Evolutionary conservation across 1,140 invertebrate genomes (phyloP), one percentile per base, ranked within the genome.

Genomic region (Drosophila ohnishii): DNA sequence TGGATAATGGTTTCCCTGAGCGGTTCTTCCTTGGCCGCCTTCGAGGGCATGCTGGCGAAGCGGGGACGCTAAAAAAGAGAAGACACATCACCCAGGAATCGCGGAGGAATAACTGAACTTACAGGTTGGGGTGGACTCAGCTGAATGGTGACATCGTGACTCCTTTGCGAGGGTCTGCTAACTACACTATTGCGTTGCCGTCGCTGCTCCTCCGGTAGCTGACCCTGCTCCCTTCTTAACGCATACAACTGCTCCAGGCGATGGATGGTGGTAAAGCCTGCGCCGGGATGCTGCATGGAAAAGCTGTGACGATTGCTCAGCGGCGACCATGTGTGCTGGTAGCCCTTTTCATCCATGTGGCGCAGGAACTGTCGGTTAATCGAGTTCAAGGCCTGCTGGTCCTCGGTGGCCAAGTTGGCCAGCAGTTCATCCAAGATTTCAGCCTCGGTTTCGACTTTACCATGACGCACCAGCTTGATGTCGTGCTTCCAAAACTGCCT

Each of bases 401-500:
- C 82, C 10, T 90, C 69, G 22, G 78, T 71, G 8, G 76, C 53
- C 25, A 91, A 48, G 19, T 82, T 84, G 22, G 90, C 84, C 48
- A 89, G 72, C 63, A 89, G 35, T 35, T 91, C 90, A 53, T 90
- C 82, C 4, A 91, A 84, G 2, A 91, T 77, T 9, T 80, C 87
- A 0, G 79, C 78, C 57, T 91, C 78, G 0, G 78, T 73, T 16
- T 64, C 63, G 25, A 77, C 37, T 14, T 77, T 57, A 11, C 62
- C 67, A 28, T 92, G 92, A 28, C 94, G 86, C 9, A 93, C 93
- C 69, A 95, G 92, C 92, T 94, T 93, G 34, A 96, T 93, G 82
- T 95, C 95, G 64, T 94, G 92, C 74, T 93, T 94, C 94, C 95
- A 96, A 82, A 96, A 96, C 56, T 93, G 90, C n/a, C 92, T 90